These are phyloP conservation scores for Heliconius cydno DNA, from an alignment of 2,888 invertebrate genomes.

Conservation along the genomic window DNA sequence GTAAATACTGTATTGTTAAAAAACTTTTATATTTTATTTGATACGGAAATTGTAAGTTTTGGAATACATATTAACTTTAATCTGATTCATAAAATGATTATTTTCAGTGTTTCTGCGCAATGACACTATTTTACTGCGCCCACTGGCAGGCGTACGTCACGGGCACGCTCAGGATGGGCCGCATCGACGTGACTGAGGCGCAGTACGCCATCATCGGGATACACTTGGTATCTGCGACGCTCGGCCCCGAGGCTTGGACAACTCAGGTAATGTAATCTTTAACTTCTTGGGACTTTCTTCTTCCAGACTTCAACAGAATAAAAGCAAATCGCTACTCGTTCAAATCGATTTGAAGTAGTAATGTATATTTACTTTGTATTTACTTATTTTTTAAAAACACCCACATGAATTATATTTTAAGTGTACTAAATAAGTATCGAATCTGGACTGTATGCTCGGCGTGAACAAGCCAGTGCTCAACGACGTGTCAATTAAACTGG, in stretches of 20 bases:
- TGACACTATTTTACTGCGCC: slow-evolving; percentile 98
- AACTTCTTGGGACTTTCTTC: background rate
- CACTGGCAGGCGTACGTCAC: slow-evolving; percentile 99
- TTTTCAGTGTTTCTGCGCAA: slow-evolving; percentile 94
- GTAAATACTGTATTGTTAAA: too few species aligned
- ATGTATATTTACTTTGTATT: background rate
- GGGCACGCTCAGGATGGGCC: slow-evolving; percentile 94
- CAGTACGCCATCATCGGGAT: slow-evolving; percentile 96
- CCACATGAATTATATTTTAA: slow-evolving; percentile 65
- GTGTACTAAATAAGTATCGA: slow-evolving; percentile 10
- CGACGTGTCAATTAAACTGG: slow-evolving; percentile 2
- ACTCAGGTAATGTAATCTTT: slow-evolving; percentile 74
- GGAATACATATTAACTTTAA: background rate
- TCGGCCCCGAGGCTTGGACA: slow-evolving; percentile 95
- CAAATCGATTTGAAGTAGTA: background rate
- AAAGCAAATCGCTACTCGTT: background rate
- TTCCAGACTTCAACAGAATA: background rate
- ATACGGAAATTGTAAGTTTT: background rate
- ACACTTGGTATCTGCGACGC: slow-evolving; percentile 92
- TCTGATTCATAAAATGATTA: background rate
- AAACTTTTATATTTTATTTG: background rate
- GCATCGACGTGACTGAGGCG: slow-evolving; percentile 98
- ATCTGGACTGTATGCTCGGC: slow-evolving; percentile 13
- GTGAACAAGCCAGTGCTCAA: background rate
- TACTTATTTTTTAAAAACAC: slow-evolving; percentile 69